Evolutionary conservation across 2,888 invertebrate genomes (phyloP).

Genomic region (Drosophila lacicola): DNA sequence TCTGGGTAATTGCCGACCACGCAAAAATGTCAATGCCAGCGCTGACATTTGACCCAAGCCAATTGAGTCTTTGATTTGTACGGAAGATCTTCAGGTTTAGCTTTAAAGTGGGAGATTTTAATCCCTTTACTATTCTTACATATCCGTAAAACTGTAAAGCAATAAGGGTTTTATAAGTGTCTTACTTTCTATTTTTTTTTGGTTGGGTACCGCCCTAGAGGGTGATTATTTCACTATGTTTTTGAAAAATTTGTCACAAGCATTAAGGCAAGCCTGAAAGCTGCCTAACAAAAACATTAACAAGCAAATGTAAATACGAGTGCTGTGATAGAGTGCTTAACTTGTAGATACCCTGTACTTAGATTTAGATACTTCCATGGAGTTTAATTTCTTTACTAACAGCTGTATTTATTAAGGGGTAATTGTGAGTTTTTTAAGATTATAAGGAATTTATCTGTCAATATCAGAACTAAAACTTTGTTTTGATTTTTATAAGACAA

Average conservation of each 20-base stretch:
- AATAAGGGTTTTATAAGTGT: too few relatives aligned
- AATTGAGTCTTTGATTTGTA: slow-evolving; percentile 52
- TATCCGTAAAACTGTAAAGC: too few relatives aligned
- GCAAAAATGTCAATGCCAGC: slow-evolving; percentile 48
- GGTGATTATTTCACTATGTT: slow-evolving; percentile 48
- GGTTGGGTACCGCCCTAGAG: slow-evolving; percentile 14
- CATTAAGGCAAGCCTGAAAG: slow-evolving; percentile 40
- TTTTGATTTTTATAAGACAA: too few relatives aligned
- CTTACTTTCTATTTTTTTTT: neutral
- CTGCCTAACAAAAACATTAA: slow-evolving; percentile 19
- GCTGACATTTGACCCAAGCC: slow-evolving; percentile 55
- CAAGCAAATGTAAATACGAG: slow-evolving; percentile 4
- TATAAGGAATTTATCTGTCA: too few relatives aligned
- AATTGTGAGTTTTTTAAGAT: too few relatives aligned
- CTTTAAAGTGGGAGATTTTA: slow-evolving; percentile 11
- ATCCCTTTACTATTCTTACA: too few relatives aligned
- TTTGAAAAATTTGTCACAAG: slow-evolving; percentile 18
- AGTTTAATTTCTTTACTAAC: too few relatives aligned
- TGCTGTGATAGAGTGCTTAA: neutral
- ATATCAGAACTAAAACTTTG: too few relatives aligned
- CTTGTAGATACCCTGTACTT: slow-evolving; percentile 7
- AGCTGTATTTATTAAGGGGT: too few relatives aligned
- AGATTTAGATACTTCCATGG: neutral
- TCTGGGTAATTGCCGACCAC: slow-evolving; percentile 59
- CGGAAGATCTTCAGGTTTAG: neutral